Evolutionary conservation across 2,888 invertebrate species (phyloP), one percentile per base, ranked within the genome.

Genomic region (Liopterus haemorrhoidalis): DNA sequence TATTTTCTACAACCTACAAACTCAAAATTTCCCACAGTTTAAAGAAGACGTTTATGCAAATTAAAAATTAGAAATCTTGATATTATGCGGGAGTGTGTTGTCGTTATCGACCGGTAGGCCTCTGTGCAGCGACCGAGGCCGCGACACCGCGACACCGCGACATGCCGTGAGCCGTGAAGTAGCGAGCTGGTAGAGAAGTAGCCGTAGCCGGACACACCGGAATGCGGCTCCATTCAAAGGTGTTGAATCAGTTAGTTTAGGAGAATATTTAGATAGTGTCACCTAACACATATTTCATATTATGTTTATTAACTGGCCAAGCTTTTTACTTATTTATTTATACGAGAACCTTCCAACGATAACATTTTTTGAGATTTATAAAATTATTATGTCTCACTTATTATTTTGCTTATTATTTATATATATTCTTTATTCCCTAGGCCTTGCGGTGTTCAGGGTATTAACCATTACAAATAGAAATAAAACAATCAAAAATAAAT

Each of bases 221-320:
- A 62, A 62, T 63, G 63, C 61, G 63, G 63, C 57, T 60, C 56
- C 54, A 3, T 48, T 60, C 61, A 64, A 64, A 64, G 63, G 63
- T 64, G 63, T 63, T 64, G 63, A 63, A 62, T 63, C 60, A 56
- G 61, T 62, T 61, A 59, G 60, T 57, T 57, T 54, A 58, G 56
- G 57, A 58, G 59, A 55, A 61, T 62, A 61, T 63, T 62, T 62
- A 61, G 61, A 60, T 62, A 60, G 58, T 61, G 62, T 62, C 61
- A 58, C 58, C 59, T 57, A 58, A 59, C 59, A 58, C 57, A 61
- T 62, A 59, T 59, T 60, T 59, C 56, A 60, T 60, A 60, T 62
- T 61, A 61, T 58, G 58, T 59, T 62, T 62, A 62, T 61, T 61
- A 60, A 60, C 55, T 38, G 50, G 50, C 41, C 47, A 50, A 32